Evolutionary conservation across 2,797 vertebrate species (phyloP).

Genomic region (Argentina silus): DNA sequence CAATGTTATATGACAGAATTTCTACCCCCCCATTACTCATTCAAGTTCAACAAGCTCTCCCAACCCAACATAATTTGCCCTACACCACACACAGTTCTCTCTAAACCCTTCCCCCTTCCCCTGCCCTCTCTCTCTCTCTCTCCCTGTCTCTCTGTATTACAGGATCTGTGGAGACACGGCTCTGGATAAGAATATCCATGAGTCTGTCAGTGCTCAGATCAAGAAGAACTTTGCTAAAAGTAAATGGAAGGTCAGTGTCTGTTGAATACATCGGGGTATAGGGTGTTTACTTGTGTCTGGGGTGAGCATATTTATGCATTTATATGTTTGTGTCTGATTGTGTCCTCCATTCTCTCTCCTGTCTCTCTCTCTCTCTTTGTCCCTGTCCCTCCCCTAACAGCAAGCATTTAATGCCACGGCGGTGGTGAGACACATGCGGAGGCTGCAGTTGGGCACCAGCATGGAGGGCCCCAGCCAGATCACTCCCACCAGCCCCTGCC

Average conservation of each 20-base stretch:
- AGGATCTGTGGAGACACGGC: slow-evolving; percentile 98
- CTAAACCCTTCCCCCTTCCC: not conserved
- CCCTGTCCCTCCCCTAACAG: slow-evolving; percentile 61
- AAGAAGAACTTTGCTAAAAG: slow-evolving; percentile 99
- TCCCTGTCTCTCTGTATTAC: slow-evolving; percentile 17
- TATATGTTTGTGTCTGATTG: not conserved
- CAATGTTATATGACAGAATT: not conserved
- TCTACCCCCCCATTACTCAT: too few relatives aligned
- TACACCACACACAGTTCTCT: too few relatives aligned
- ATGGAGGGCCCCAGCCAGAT: slow-evolving; percentile 87
- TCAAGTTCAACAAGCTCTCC: too few relatives aligned
- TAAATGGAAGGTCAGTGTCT: slow-evolving; percentile 93
- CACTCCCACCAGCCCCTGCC: slow-evolving; percentile 77
- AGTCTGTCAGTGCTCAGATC: slow-evolving; percentile 97
- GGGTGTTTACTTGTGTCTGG: too few relatives aligned
- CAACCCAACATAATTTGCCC: too few relatives aligned
- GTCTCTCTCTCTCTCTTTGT: slow-evolving; percentile 7
- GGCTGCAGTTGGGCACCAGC: slow-evolving; percentile 91
- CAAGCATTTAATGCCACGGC: slow-evolving; percentile 98
- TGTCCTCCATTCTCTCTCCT: not conserved
- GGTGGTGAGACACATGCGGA: slow-evolving; percentile 95
- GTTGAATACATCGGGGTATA: not conserved
- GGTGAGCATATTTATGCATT: not conserved
- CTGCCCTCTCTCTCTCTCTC: not conserved
- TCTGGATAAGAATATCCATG: slow-evolving; percentile 96